Evolutionary conservation across 1,140 invertebrate species (phyloP).

Genomic region (Aphis gossypii): DNA sequence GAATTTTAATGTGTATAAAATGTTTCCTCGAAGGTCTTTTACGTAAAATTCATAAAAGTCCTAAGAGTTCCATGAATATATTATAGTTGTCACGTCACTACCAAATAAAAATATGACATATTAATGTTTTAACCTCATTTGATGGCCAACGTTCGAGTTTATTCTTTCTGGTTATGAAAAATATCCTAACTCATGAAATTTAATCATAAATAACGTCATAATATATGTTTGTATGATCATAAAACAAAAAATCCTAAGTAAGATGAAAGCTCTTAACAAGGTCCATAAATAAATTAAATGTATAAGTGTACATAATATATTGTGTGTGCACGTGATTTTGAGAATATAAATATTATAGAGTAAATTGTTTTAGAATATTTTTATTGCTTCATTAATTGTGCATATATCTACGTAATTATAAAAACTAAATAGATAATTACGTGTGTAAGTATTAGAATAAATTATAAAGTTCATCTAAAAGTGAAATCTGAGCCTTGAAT

Average conservation of each 20-base stretch:
- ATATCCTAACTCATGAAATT: background rate
- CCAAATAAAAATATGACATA: background rate
- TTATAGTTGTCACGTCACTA: background rate
- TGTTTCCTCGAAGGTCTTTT: background rate
- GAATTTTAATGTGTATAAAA: background rate
- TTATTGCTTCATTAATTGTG: constrained; percentile 46
- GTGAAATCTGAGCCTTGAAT: constrained; percentile 57
- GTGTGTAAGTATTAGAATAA: constrained; percentile 47
- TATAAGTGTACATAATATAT: background rate
- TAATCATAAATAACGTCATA: constrained; percentile 20
- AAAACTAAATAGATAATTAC: constrained; percentile 48
- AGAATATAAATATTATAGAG: background rate
- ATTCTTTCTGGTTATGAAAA: constrained; percentile 4
- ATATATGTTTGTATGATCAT: background rate
- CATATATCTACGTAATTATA: constrained; percentile 19
- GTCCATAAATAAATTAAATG: background rate
- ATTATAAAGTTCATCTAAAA: constrained; percentile 57
- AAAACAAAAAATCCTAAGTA: background rate
- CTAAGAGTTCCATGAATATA: background rate
- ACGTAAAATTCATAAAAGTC: background rate
- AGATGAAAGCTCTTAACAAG: constrained; percentile 37
- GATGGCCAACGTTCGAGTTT: background rate
- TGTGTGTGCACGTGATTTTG: background rate
- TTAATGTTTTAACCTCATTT: constrained; percentile 38
- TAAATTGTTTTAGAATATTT: constrained; percentile 23